Percentiles rank a stretch among this genome's conserved stretches.
phyloP scores from a whole-genome alignment of 2,113 vertebrate species.

The Micronycteris hirsuta region DNA sequence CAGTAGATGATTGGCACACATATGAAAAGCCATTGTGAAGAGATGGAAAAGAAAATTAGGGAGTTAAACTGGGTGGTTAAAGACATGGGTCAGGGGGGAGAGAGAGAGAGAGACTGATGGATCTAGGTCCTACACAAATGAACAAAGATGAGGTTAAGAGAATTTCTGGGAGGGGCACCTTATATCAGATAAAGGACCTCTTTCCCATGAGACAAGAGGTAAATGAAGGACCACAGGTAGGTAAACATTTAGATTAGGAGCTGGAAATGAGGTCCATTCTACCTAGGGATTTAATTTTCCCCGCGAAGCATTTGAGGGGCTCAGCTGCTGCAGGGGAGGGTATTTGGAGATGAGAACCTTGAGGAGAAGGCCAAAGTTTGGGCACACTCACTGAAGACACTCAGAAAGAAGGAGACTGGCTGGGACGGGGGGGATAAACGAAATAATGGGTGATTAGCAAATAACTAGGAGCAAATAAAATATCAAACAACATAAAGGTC shows the following conservation, averaged over 20 bases:
- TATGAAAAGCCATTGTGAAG: not conserved
- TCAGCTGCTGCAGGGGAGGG: accelerated
- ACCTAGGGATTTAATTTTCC: not conserved
- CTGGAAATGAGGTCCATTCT: not conserved
- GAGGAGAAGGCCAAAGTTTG: not conserved
- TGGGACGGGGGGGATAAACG: not conserved
- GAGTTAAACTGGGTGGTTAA: not conserved
- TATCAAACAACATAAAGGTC: not conserved
- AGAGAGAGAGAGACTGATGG: not conserved
- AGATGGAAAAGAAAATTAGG: not conserved
- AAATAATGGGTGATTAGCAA: not conserved
- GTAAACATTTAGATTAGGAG: not conserved
- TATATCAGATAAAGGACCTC: not conserved
- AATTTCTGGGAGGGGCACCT: not conserved
- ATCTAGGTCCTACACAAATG: not conserved
- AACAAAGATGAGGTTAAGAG: not conserved
- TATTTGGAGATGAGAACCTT: not conserved
- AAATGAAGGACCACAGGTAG: not conserved
- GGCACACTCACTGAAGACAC: not conserved
- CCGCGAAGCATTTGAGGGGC: not conserved
- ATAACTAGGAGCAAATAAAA: not conserved
- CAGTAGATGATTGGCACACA: no score
- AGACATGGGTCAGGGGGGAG: not conserved
- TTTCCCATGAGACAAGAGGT: not conserved
- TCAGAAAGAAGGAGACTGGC: not conserved